Conservation (phyloP, 2,888 invertebrate genomes). For the Carcina quercana region DNA sequence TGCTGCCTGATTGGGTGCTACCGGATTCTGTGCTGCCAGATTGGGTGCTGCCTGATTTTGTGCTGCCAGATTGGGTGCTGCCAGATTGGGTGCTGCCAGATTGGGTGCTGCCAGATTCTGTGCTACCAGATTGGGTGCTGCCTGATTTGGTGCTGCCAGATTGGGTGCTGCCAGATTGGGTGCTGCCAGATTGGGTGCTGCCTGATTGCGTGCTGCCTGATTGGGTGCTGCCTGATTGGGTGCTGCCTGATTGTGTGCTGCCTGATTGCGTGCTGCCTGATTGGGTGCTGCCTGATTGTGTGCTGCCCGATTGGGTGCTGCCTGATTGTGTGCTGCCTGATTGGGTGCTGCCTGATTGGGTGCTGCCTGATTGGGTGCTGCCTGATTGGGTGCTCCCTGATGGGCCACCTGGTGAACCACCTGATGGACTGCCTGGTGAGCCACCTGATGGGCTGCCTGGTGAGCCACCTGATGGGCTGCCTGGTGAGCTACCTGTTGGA, state of each 20-base stretch:
- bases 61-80: background rate
- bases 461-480: background rate
- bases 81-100: background rate
- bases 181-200: background rate
- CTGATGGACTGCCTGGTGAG: too few relatives aligned
- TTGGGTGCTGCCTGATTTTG: background rate
- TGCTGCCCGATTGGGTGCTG: background rate
- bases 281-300: background rate
- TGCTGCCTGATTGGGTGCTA: too few relatives aligned
- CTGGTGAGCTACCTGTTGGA: background rate
- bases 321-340: background rate
- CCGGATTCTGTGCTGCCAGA: too few relatives aligned
- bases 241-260: background rate
- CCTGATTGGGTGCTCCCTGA: too few relatives aligned
- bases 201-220: background rate
- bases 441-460: background rate
- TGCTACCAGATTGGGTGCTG: too few relatives aligned
- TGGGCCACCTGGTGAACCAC: too few relatives aligned
- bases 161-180: background rate
- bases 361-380: too few relatives aligned
- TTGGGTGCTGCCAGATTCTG: background rate
- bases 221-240: background rate
- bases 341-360: background rate
- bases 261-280: background rate
- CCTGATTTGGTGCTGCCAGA: background rate